These are phyloP conservation scores for Hemiscyllium ocellatum DNA, from an alignment of 2,113 vertebrate genomes.

Conservation along the genomic window DNA sequence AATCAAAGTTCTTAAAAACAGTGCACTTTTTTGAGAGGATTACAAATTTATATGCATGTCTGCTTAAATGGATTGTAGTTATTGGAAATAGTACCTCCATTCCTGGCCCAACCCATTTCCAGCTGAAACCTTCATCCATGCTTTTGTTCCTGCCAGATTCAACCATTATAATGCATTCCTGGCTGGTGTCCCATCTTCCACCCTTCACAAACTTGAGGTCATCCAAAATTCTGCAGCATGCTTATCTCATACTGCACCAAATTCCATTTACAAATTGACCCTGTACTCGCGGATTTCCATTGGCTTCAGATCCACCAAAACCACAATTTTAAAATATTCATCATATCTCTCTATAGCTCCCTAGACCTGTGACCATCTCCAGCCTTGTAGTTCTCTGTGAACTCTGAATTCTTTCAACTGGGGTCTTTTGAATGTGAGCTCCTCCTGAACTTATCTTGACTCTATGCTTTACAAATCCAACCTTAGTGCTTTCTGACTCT, in stretches of 20 bases:
- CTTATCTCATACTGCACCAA: background rate
- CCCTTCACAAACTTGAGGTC: background rate
- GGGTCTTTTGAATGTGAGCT: background rate
- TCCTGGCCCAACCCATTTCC: background rate
- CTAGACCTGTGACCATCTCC: background rate
- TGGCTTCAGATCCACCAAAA: background rate
- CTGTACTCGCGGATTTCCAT: background rate
- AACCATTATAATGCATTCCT: background rate
- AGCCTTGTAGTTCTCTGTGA: background rate
- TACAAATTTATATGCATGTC: background rate
- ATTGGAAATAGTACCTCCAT: background rate
- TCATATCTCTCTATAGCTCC: background rate
- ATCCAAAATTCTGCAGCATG: background rate
- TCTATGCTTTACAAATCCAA: background rate
- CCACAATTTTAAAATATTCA: background rate
- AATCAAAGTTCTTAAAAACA: background rate
- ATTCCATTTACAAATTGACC: background rate
- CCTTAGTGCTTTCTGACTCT: background rate
- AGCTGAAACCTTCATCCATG: background rate
- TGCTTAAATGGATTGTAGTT: background rate
- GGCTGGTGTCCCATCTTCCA: no score
- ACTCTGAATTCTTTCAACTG: background rate
- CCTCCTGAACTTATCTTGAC: background rate
- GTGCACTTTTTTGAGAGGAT: background rate
- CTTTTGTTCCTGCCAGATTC: background rate